Percentiles rank a stretch among this genome's conserved stretches.
Conservation (phyloP, 2,797 vertebrate genomes). For the Margarornis squamiger region DNA sequence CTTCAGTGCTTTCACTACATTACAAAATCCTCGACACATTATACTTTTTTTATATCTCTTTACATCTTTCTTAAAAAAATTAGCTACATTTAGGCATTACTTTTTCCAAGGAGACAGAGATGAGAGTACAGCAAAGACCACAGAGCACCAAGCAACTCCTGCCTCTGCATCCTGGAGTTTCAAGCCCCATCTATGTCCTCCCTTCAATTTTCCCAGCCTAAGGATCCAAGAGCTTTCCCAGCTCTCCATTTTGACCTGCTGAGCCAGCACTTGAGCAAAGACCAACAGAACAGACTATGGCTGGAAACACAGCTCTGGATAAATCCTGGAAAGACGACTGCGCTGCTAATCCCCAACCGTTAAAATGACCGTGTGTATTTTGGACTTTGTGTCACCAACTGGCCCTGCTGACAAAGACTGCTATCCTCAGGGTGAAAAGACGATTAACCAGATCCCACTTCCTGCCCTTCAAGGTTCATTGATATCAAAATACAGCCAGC, state of each 20-base stretch:
- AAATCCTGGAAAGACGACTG: background rate
- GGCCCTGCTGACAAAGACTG: background rate
- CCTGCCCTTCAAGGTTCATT: background rate
- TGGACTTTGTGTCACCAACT: background rate
- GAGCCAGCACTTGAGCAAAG: background rate
- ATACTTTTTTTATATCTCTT: background rate
- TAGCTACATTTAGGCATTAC: background rate
- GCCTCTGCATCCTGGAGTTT: background rate
- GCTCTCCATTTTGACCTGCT: background rate
- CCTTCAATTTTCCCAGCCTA: background rate
- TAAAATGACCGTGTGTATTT: background rate
- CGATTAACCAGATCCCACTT: background rate
- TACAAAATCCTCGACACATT: background rate
- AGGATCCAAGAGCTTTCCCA: background rate
- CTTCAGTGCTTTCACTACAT: accelerated
- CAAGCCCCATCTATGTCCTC: accelerated
- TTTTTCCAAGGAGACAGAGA: background rate
- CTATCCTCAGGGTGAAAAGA: background rate
- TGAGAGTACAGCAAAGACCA: background rate
- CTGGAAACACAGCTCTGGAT: background rate
- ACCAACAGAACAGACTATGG: background rate
- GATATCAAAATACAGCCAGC: background rate
- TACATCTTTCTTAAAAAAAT: background rate
- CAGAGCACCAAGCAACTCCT: background rate
- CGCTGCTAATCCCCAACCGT: background rate